Base-by-base conservation (phyloP, 2,888 invertebrate genomes). In the Agrilus mali region DNA sequence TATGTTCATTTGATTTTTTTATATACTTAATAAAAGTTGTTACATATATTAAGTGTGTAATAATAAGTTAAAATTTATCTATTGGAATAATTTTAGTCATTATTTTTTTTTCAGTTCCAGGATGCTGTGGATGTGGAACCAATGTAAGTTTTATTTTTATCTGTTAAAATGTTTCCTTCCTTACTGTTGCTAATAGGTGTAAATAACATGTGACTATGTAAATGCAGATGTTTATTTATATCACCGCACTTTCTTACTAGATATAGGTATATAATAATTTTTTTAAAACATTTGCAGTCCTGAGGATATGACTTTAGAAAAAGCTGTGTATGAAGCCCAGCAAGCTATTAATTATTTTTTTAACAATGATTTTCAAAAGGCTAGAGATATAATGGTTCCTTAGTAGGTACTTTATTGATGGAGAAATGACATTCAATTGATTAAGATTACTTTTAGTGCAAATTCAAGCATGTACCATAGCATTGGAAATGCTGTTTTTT, bases 401-500 rank as follows among this genome's bases (percentile, higher is more conserved):
- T 82, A 84, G 88, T 86, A 65, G 69, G 72, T 58, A 40, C 32
- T 39, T 43, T 39, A 12, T 37, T 14, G 20, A 15, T 27, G 22
- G 4, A 32, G 31, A 40, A 20, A 20, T 20, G 27, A 27, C 10
- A 22, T 41, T 46, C 38, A 14, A 22, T 12, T 27, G 12, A 38
- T 27, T 37, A 34, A 20, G 27, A 37, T 41, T 43, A 42, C 38
- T 60, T 63, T 47, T 57, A 88, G 87, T 75, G 78, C 86, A 5
- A 73, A 79, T 39, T 74, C 74, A 37, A 93, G 93, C 47, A 79
- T 95, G 72, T 96, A 96, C 62, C 96, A 96, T 67, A 82, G 94
- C 2, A 71, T 95, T 43, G 95, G 95, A 2, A 77, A 82, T 49
- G 80, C 87, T 4, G 88, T 92, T 27, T 90, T 96, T 60, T 73